Evolutionary conservation across 35 echinoderm and acorn worm species (phyloP), one percentile per base, ranked within the genome.

Genomic region (Stichopus chloronotus): DNA sequence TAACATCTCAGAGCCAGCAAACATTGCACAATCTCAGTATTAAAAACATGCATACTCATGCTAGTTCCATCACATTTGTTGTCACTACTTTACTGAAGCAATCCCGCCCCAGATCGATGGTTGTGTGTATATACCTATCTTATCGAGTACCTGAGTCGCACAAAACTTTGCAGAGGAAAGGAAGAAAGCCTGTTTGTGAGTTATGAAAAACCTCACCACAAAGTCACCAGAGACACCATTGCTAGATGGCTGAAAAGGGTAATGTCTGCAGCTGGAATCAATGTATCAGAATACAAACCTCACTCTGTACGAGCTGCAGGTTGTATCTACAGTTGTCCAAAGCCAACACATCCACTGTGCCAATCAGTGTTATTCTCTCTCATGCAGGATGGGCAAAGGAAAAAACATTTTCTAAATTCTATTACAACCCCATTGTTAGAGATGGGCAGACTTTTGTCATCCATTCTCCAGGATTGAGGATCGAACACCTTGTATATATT

Each of bases 91-190:
- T 17, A 20, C 74, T 78, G 10, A 78, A 78, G 19, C 74, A 78
- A 20, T 78, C 74, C 11, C 74, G 19, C 13, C 7, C 74, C n/a
- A 78, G 74, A 78, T 78, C 74, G 9, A 78, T 14, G 74, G 20
- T 78, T 78, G 74, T 78, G 74, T 19, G 19, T 78, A n/a, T 78
- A 78, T 78, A 5, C 74, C 74, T 78, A 5, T n/a, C n/a, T n/a
- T n/a, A n/a, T n/a, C 9, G 86, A 88, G 25, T 88, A 88, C 57
- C 59, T 63, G 2, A 88, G 25, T 9, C 55, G 84, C 59, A 88
- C 86, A 78, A 78, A 78, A 78, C 2, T 78, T 78, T 78, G 74
- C 74, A 78, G 74, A 78, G 74, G 74, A 78, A 78, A 78, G 24
- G 30, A 76, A 72, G 19, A 23, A 13, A 71, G 55, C 7, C 74